Evolutionary conservation across 2,888 invertebrate species (phyloP), one percentile per base, ranked within the genome.

Genomic region (Microchrysa polita): DNA sequence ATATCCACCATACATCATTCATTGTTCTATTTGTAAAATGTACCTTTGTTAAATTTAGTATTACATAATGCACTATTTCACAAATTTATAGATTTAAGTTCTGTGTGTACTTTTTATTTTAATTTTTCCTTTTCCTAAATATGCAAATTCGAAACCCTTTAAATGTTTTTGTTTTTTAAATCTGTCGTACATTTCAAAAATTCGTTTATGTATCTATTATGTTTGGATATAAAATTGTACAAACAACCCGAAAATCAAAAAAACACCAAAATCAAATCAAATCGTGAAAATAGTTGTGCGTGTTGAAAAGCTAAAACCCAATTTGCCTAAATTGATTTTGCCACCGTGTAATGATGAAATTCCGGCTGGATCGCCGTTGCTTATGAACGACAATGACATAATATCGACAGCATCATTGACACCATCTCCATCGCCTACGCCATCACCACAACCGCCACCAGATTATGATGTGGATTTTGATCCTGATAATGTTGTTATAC

Each of bases 241-340:
- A 52, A 12, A 65, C 5, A 42, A 2, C 16, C 20, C 14, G 16
- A 44, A 22, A n/a, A 72, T 34, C 27, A 5, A 34, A 34, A 34
- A 34, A 34, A 34, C 7, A 34, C 27, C 27, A 34, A 34, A 2
- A 2, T 34, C 2, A 34, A 34, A 34, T 5, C 27, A 48, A 48
- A 48, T n/a, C n/a, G n/a, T 48, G 20, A 48, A 65, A 65, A 73
- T 79, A 85, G 84, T 85, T 80, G 81, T 84, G 76, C 84, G 84
- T 79, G 82, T 85, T 79, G 81, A 84, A 81, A 85, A 84, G 79
- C 76, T 83, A 67, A 85, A 84, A 79, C 81, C 83, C 73, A 84
- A 84, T 77, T 81, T 84, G 78, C 84, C 84, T 61, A 83, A 83
- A 81, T 80, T 83, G 78, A 84, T 84, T 79, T 79, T 83, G 79